Percentiles rank a stretch among this genome's conserved stretches.
These are phyloP conservation scores for Junco hyemalis DNA, from an alignment of 2,113 vertebrate genomes.

Conservation along the genomic window DNA sequence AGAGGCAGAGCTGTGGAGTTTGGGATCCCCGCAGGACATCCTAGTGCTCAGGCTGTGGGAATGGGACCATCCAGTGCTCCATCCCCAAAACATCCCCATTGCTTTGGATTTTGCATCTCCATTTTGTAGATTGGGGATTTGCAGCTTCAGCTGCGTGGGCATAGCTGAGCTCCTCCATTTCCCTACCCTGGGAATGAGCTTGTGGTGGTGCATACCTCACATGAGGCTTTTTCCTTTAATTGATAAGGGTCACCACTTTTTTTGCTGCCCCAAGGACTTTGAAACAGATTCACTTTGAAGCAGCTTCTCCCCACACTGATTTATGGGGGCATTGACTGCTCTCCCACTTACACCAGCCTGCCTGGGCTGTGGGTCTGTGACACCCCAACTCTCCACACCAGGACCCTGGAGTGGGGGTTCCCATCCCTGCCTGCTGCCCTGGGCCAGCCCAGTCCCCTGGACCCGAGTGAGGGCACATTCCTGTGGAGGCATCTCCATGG, in stretches of 20 bases:
- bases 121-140: neutral
- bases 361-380: neutral
- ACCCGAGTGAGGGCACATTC: rapidly evolving
- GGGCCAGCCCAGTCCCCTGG: neutral
- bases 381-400: rapidly evolving
- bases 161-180: neutral
- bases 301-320: neutral
- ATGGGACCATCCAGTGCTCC: rapidly evolving
- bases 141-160: rapidly evolving
- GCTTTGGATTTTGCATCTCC: neutral
- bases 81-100: rapidly evolving
- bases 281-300: neutral
- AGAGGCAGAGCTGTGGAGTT: rapidly evolving
- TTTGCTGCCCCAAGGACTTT: neutral
- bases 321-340: neutral
- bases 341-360: neutral
- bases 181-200: neutral
- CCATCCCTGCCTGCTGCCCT: neutral
- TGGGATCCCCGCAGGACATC: neutral
- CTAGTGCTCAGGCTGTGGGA: rapidly evolving
- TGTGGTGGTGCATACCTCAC: rapidly evolving
- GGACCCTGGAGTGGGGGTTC: rapidly evolving
- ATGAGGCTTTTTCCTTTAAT: neutral
- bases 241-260: neutral
- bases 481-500: neutral